Percentiles rank a stretch among this genome's conserved stretches.
phyloP scores from a whole-genome alignment of 1,140 invertebrate species.

The Mamestra configurata region DNA sequence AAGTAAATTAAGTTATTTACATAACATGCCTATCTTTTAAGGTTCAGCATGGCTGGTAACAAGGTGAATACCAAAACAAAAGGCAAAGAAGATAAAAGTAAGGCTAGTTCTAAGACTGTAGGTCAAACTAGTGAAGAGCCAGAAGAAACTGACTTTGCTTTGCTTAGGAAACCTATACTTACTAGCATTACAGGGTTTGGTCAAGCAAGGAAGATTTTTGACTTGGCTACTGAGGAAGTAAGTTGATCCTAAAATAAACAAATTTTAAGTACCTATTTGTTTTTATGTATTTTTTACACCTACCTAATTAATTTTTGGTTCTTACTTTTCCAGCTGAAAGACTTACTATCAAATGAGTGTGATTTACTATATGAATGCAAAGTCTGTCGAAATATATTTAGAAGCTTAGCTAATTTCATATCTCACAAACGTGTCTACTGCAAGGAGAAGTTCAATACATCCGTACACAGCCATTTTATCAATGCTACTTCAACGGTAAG shows the following conservation, averaged over 20 bases:
- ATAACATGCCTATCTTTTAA: constrained; percentile 51
- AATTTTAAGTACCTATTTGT: neutral
- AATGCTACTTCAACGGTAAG: constrained; percentile 88
- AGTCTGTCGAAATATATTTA: constrained; percentile 94
- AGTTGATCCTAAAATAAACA: constrained; percentile 46
- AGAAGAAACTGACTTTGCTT: constrained; percentile 87
- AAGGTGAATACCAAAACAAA: constrained; percentile 83
- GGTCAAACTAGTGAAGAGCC: constrained; percentile 70
- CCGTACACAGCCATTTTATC: constrained; percentile 79
- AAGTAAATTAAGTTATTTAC: neutral
- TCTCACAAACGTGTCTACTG: constrained; percentile 95
- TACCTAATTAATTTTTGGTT: neutral
- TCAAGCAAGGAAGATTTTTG: constrained; percentile 89
- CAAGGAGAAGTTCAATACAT: constrained; percentile 86
- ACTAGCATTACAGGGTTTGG: constrained; percentile 89
- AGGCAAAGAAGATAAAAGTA: constrained; percentile 78
- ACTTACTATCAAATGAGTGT: constrained; percentile 93
- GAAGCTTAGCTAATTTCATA: constrained; percentile 94
- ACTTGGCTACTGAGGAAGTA: constrained; percentile 90
- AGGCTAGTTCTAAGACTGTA: constrained; percentile 67
- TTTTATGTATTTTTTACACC: neutral
- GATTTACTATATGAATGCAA: constrained; percentile 95
- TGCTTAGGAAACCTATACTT: constrained; percentile 89
- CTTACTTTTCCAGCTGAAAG: constrained; percentile 89
- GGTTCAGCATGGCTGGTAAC: constrained; percentile 83